These are phyloP conservation scores for Myiotriccus ornatus DNA, from an alignment of 2,797 vertebrate genomes.

Conservation along the genomic window DNA sequence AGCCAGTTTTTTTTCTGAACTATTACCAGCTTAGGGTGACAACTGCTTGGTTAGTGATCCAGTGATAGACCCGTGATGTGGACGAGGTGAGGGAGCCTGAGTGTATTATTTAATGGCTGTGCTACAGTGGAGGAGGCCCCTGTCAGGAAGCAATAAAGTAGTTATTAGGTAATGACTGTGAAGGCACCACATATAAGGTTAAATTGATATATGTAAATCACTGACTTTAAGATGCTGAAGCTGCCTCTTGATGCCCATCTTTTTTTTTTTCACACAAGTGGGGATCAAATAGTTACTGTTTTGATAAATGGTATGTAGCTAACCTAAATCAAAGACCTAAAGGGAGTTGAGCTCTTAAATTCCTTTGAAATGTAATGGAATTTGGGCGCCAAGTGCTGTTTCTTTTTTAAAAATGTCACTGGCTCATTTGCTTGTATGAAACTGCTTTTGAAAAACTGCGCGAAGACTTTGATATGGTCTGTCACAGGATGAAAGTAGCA, in stretches of 20 bases:
- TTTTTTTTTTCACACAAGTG: constrained; percentile 18
- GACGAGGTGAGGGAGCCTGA: not conserved
- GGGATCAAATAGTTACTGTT: constrained; percentile 43
- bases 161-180: not conserved
- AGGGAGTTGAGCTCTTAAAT: constrained; percentile 25
- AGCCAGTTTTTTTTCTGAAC: not conserved
- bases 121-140: not conserved
- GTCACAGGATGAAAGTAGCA: not conserved
- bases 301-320: constrained; percentile 51
- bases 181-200: not conserved
- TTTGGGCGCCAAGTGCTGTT: not conserved
- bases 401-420: not conserved
- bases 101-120: constrained; percentile 17
- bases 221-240: not conserved
- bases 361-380: constrained; percentile 23
- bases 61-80: not conserved
- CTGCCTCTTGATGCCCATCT: constrained; percentile 5
- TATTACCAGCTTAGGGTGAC: not conserved
- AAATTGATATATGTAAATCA: constrained; percentile 40
- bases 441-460: not conserved
- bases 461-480: not conserved
- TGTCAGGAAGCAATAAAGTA: constrained; percentile 28
- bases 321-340: constrained; percentile 15
- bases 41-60: constrained; percentile 9
- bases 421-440: constrained; percentile 25